Conservation (phyloP, 1,140 invertebrate genomes). For the Oncopodura yosiiana region DNA sequence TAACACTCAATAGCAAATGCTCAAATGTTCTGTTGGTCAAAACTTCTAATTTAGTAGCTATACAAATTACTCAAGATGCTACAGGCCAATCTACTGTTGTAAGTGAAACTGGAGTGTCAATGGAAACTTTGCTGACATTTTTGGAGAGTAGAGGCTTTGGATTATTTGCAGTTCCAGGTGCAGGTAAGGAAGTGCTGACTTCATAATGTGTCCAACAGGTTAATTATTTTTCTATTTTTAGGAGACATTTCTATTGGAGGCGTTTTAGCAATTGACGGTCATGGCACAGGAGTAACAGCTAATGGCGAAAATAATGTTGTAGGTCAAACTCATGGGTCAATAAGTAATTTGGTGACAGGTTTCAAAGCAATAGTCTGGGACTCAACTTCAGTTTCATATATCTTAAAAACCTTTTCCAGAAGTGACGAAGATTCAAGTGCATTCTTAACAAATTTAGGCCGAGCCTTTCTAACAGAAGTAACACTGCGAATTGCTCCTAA, state of each 20-base stretch:
- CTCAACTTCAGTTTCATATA: neutral
- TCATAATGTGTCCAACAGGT: too few relatives aligned
- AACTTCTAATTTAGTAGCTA: too few relatives aligned
- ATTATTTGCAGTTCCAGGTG: neutral
- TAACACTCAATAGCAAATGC: neutral
- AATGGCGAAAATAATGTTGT: neutral
- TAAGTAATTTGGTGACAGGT: constrained; percentile 7
- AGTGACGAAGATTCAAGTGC: too few relatives aligned
- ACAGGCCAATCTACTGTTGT: neutral
- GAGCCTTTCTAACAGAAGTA: too few relatives aligned
- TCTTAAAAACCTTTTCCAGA: constrained; percentile 15
- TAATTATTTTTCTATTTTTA: neutral
- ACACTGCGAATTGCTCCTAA: too few relatives aligned
- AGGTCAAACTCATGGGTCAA: constrained; percentile 7
- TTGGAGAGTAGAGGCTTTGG: neutral
- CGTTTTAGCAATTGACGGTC: constrained; percentile 11
- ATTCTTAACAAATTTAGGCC: too few relatives aligned
- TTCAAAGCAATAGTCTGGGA: constrained; percentile 12
- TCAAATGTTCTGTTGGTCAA: too few relatives aligned
- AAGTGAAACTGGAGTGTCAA: neutral
- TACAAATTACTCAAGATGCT: too few relatives aligned
- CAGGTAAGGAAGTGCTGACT: too few relatives aligned
- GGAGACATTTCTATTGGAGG: constrained; percentile 20
- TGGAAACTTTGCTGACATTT: constrained; percentile 7
- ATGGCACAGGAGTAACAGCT: constrained; percentile 12